Base-by-base conservation (phyloP, 2,888 invertebrate species). In the Eupelmus urozonus region DNA sequence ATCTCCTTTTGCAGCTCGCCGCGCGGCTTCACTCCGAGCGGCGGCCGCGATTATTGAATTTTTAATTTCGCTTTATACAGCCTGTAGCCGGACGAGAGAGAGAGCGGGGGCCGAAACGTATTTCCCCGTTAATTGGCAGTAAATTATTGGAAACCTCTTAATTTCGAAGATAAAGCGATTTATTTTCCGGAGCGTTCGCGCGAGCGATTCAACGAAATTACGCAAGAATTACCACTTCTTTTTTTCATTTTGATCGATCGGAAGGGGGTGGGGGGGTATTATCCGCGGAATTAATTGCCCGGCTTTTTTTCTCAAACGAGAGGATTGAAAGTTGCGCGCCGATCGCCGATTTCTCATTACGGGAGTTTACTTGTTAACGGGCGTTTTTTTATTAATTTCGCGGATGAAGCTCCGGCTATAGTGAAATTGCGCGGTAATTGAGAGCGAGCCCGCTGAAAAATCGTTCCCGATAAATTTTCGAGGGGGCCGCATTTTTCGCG, bases 61-160 rank as follows among this genome's bases (percentile, higher is more conserved):
- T 73, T 78, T 78, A 69, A 78, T 69, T 73, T 70, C 34, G 53
- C 29, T 18, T 45, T 62, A 49, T 65, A 63, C 9, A 45, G 45
- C 34, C 9, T 9, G n/a, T n/a, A n/a, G n/a, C n/a, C n/a, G n/a
- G n/a, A n/a, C n/a, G n/a, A n/a, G n/a, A n/a, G 9, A 34, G 34
- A 34, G 34, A 34, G 34, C 34, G 34, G 9, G 34, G 3, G 42
- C 18, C 9, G 18, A 11, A 55, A n/a, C 25, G 59, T 29, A 18
- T 1, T 29, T 18, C 16, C 42, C 20, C 57, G 53, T 40, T 76
- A 76, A 76, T 71, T 77, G 65, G 59, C 71, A 66, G 59, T 77
- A 77, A 77, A 77, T 77, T 77, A 77, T 71, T 60, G 53, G 59
- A 66, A 71, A 71, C 42, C 66, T 71, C 76, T 77, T 66, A 66